Base-by-base conservation (phyloP, 2,888 invertebrate genomes). In the Sarcophaga caerulescens region DNA sequence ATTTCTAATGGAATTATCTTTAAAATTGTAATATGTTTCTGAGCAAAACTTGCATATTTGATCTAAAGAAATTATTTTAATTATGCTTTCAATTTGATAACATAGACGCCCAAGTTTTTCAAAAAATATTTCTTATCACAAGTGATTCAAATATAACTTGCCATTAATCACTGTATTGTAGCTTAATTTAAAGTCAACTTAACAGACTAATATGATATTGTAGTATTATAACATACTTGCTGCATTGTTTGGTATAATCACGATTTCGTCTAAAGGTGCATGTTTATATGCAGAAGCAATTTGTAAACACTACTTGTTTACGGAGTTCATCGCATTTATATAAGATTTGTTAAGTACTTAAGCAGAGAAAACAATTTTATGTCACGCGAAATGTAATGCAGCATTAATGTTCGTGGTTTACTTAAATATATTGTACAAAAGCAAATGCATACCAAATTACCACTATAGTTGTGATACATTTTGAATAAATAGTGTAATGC, bases 341-440 rank as follows among this genome's bases (percentile, higher is more conserved):
- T 66, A 60, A 83, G 81, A 81, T 86, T 86, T 86, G 86, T 86
- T 70, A 81, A 84, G 60, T 81, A 71, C 80, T 85, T 83, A 85
- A 81, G 59, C 14, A 25, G 47, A 35, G n/a, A 35, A 77, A 80
- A 77, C 45, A 63, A 85, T 80, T 60, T 71, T 81, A 23, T 86
- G 86, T 86, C 86, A 86, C 84, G 86, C 84, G 83, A 86, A 85
- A 70, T 60, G 63, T 77, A n/a, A 57, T 45, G 59, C 59, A 70
- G 68, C 45, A 76, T 19, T 35, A 57, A 21, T 70, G 57, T 63
- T 81, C 75, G 75, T 35, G 57, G 69, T 81, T 73, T 68, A 21
- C 19, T 12, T 66, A n/a, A 19, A n/a, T 17, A n/a, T 17, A 17
- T 17, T n/a, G 12, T 25, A 23, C 25, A 52, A 14, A 52, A 14